These are phyloP conservation scores for Balaenoptera acutorostrata DNA, from an alignment of 2,113 vertebrate genomes.

Conservation along the genomic window DNA sequence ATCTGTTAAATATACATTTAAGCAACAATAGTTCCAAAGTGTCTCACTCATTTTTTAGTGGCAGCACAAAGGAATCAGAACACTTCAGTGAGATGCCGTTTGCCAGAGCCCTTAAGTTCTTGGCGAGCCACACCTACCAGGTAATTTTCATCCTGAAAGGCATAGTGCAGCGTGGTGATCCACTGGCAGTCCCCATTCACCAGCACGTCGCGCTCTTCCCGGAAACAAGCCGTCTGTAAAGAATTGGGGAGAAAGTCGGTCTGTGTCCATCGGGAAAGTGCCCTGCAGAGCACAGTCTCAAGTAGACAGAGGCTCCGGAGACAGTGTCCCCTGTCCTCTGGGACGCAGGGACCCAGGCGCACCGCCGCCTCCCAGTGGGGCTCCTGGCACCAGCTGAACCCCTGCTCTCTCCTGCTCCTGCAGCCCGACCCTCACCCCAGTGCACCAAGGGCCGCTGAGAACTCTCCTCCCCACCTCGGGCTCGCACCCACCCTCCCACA, in stretches of 20 bases:
- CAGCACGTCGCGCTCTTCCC: constrained; percentile 95
- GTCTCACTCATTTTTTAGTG: fast-evolving
- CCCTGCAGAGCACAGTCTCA: fast-evolving
- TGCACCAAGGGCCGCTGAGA: neutral
- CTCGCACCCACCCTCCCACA: neutral
- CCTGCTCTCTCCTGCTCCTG: neutral
- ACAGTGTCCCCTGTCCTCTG: fast-evolving
- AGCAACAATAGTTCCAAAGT: fast-evolving
- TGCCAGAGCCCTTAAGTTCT: neutral
- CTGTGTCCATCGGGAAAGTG: fast-evolving
- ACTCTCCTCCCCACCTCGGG: fast-evolving
- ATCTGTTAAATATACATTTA: fast-evolving
- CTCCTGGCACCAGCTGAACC: neutral
- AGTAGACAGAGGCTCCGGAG: neutral
- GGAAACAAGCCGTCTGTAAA: constrained; percentile 94
- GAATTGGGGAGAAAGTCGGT: neutral
- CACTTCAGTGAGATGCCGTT: fast-evolving
- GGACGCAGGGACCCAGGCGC: neutral
- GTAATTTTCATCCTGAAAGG: constrained; percentile 97
- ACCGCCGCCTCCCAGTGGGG: fast-evolving
- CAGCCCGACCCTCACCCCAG: neutral
- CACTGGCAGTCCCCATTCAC: constrained; percentile 98
- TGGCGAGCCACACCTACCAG: constrained; percentile 84
- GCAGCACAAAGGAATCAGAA: neutral
- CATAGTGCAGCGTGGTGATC: constrained; percentile 97